Conservation (phyloP, 2,797 vertebrate species). For the Aplochiton taeniatus region DNA sequence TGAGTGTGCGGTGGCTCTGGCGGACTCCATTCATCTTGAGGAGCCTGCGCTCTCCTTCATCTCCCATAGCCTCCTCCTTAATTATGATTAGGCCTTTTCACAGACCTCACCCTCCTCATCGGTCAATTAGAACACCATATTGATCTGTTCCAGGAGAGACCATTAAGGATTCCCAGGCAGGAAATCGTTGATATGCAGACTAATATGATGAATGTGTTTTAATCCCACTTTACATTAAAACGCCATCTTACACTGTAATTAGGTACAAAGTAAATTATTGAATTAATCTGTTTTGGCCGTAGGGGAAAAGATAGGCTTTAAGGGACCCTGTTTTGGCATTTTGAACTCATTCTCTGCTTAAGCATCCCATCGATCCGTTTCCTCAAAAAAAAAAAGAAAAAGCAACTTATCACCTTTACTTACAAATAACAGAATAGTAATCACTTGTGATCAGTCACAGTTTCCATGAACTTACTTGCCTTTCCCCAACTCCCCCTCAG, state of each 20-base stretch:
- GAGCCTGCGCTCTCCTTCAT: slow-evolving; percentile 56
- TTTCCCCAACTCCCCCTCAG: slow-evolving; percentile 31
- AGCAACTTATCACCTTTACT: slow-evolving; percentile 66
- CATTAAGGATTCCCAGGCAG: slow-evolving; percentile 79
- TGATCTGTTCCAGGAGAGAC: slow-evolving; percentile 81
- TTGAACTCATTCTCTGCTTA: slow-evolving; percentile 63
- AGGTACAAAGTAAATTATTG: slow-evolving; percentile 79
- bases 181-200: slow-evolving; percentile 78
- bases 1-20: slow-evolving; percentile 39
- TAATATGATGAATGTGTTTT: slow-evolving; percentile 86
- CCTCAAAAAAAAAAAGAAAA: slow-evolving; percentile 60
- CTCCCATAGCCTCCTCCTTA: slow-evolving; percentile 71
- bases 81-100: slow-evolving; percentile 83
- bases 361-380: slow-evolving; percentile 66
- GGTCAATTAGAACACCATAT: slow-evolving; percentile 84
- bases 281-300: slow-evolving; percentile 76
- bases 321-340: slow-evolving; percentile 67
- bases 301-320: slow-evolving; percentile 61
- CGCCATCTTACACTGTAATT: slow-evolving; percentile 76
- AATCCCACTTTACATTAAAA: slow-evolving; percentile 80
- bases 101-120: slow-evolving; percentile 80
- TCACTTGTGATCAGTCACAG: slow-evolving; percentile 43
- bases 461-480: slow-evolving; percentile 38
- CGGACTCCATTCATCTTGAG: slow-evolving; percentile 68
- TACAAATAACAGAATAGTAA: slow-evolving; percentile 49